Evolutionary conservation across 2,888 invertebrate species (phyloP), one percentile per base, ranked within the genome.

Genomic region (Drosophila hamatofila): DNA sequence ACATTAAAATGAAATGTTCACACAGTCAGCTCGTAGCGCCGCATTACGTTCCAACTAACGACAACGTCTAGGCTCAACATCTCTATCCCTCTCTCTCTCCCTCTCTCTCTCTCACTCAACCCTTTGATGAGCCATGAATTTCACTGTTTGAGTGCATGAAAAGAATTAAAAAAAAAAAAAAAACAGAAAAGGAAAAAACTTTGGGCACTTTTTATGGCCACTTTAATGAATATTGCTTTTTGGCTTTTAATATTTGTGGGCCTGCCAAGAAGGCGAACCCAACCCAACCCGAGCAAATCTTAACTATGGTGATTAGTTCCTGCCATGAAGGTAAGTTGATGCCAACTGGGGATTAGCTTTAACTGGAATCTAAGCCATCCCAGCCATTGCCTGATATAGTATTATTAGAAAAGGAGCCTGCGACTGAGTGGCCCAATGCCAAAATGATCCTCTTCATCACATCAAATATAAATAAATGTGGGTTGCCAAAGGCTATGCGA

Each of bases 1-100:
- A 71, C 87, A 86, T 88, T 88, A 86, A 86, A 86, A 88, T 86
- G 88, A 86, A 88, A 88, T 88, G 88, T 83, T 88, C 88, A 75
- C 83, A 80, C 84, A 81, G 81, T 71, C 64, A 75, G 58, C 80
- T 81, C 79, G 62, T 42, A 51, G 80, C 55, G 44, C 63, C 54
- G 44, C 59, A 65, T 59, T 56, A 66, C 66, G 48, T 21, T 25
- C 39, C 66, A 62, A 75, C 76, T 76, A 84, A 84, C 83, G 85
- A 83, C 78, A 71, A 51, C 65, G 80, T 78, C 80, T 77, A 82
- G 78, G 82, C 85, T 56, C 78, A 68, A 46, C 35, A 48, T 44
- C n/a, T 27, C 3, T 1, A 23, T 12, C 18, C 27, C 42, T 16
- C 14, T 14, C 7, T 1, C 33, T 12, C 16, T 25, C 35, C 18